Conservation (phyloP, 2,888 invertebrate genomes). For the Monoplex corrugatus region DNA sequence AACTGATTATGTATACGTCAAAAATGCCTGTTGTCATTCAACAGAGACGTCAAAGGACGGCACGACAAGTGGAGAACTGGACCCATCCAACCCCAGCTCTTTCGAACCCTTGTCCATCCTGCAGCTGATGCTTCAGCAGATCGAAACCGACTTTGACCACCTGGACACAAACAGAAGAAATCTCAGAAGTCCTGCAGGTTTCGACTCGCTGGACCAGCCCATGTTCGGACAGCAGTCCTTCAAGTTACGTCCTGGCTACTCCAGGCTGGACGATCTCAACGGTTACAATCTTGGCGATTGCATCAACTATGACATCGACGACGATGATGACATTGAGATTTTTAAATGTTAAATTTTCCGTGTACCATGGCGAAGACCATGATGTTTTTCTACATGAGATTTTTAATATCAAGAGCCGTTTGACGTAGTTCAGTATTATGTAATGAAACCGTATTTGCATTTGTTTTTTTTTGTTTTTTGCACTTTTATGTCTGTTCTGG, state of each 20-base stretch:
- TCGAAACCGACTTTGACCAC: conserved; percentile 36
- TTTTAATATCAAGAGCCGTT: too few relatives aligned
- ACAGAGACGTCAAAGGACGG: not conserved
- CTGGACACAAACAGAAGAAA: not conserved
- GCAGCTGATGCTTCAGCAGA: conserved; percentile 33
- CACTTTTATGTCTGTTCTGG: too few relatives aligned
- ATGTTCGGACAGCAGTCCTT: not conserved
- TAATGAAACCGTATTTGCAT: too few relatives aligned
- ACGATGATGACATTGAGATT: conserved; percentile 34
- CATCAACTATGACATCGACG: not conserved
- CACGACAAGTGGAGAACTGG: not conserved
- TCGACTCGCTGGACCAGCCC: conserved; percentile 62
- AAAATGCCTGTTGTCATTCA: too few relatives aligned
- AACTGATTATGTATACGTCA: too few relatives aligned
- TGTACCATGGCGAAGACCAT: too few relatives aligned
- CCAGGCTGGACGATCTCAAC: conserved; percentile 14
- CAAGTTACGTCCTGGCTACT: conserved; percentile 36
- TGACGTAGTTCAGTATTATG: too few relatives aligned
- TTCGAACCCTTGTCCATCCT: conserved; percentile 36
- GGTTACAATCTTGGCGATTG: not conserved
- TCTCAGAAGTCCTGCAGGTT: not conserved
- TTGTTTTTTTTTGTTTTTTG: too few relatives aligned
- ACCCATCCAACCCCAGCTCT: not conserved
- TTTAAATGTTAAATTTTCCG: conserved; percentile 4
- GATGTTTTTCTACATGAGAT: too few relatives aligned